A percentile compares a stretch with the other conserved stretches of the same genome.
These are phyloP conservation scores for Hemichromis elongatus DNA, from an alignment of 2,113 vertebrate genomes.

Conservation along the genomic window DNA sequence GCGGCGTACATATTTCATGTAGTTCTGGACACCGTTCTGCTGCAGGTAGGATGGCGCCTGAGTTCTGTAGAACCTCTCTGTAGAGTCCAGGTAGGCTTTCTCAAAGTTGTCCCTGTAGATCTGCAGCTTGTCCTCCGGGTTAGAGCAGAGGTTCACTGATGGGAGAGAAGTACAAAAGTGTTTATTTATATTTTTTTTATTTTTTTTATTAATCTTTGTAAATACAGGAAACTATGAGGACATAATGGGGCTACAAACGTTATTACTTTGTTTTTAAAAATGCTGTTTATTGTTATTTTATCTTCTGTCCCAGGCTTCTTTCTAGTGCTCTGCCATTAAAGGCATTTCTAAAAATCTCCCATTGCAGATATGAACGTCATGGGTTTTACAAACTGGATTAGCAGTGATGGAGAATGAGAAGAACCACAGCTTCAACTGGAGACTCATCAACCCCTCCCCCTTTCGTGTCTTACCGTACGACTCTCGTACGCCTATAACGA, in stretches of 20 bases:
- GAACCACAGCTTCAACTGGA: no score
- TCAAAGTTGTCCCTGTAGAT: conserved; percentile 99
- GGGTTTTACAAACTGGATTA: neutral
- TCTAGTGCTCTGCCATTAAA: no score
- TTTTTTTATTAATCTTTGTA: neutral
- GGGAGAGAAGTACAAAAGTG: neutral
- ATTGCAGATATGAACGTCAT: neutral
- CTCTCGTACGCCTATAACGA: conserved; percentile 94
- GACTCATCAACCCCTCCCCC: neutral
- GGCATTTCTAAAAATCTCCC: no score
- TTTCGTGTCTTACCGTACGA: conserved; percentile 81
- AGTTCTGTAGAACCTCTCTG: conserved; percentile 97
- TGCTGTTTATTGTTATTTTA: neutral
- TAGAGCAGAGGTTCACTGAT: conserved; percentile 94
- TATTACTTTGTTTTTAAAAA: neutral
- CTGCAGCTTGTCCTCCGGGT: conserved; percentile 96
- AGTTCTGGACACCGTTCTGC: conserved; percentile 97
- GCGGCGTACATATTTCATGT: conserved; percentile 93
- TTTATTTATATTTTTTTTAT: neutral
- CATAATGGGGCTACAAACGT: neutral
- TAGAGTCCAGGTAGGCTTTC: conserved; percentile 97
- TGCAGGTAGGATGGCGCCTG: conserved; percentile 96
- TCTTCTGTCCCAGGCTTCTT: neutral
- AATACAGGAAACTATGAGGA: neutral
- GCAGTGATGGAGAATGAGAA: neutral